These are phyloP conservation scores for Thera britannica DNA, from an alignment of 2,888 invertebrate genomes.

Conservation along the genomic window DNA sequence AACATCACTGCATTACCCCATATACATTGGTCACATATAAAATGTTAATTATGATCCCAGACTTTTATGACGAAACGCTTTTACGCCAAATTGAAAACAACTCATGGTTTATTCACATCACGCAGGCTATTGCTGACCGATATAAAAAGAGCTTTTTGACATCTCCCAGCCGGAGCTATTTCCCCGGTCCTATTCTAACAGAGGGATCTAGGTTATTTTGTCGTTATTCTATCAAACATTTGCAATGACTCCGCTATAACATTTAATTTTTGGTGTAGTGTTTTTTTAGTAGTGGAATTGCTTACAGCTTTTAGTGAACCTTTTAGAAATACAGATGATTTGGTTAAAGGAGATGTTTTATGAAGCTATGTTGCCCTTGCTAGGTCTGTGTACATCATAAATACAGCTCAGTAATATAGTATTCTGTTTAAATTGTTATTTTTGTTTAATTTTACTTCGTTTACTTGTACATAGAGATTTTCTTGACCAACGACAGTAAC, in stretches of 20 bases:
- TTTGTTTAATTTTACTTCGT: no score
- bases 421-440: no score
- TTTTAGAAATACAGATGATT: background rate
- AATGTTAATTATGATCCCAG: slow-evolving; percentile 74
- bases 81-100: slow-evolving; percentile 83
- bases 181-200: slow-evolving; percentile 43
- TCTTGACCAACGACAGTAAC: no score
- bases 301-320: background rate
- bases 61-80: slow-evolving; percentile 79
- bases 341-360: background rate
- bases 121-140: slow-evolving; percentile 60
- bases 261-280: slow-evolving; percentile 58
- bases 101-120: slow-evolving; percentile 82
- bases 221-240: slow-evolving; percentile 49
- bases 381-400: no score
- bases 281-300: slow-evolving; percentile 44
- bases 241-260: slow-evolving; percentile 52
- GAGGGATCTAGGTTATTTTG: slow-evolving; percentile 53
- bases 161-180: slow-evolving; percentile 43
- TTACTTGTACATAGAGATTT: no score
- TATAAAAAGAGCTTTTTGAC: slow-evolving; percentile 59
- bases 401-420: no score
- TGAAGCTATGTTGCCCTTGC: no score
- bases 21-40: slow-evolving; percentile 62
- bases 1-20: slow-evolving; percentile 50